phyloP scores from a whole-genome alignment of 2,113 vertebrate genomes.

The Clupea harengus region DNA sequence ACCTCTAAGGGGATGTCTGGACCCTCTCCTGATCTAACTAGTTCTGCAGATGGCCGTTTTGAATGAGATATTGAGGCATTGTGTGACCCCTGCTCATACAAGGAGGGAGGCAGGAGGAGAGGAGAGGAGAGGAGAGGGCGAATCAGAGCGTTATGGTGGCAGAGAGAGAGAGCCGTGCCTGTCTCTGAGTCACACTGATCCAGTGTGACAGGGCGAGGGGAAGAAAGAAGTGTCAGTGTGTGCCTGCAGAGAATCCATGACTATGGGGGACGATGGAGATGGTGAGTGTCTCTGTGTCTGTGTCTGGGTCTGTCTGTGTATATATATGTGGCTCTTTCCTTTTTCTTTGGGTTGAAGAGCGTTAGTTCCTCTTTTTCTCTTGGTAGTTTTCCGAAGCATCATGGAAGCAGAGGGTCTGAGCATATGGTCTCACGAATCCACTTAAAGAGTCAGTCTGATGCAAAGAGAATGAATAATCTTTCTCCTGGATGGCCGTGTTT shows the following conservation, averaged over 20 bases:
- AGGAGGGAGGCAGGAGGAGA: not conserved
- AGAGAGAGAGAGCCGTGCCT: slow-evolving; percentile 48
- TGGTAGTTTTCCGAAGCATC: slow-evolving; percentile 49
- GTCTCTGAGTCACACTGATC: slow-evolving; percentile 50
- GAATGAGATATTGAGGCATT: slow-evolving; percentile 1
- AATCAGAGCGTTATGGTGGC: slow-evolving; percentile 18
- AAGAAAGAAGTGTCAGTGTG: slow-evolving; percentile 35
- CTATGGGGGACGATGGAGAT: slow-evolving; percentile 54
- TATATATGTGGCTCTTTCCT: not conserved
- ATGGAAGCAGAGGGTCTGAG: not conserved
- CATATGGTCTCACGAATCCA: slow-evolving; percentile 7
- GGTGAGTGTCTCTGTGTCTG: slow-evolving; percentile 44
- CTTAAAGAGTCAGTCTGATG: slow-evolving; percentile 32
- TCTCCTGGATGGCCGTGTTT: not conserved
- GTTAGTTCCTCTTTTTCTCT: slow-evolving; percentile 58
- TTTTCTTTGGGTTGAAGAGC: slow-evolving; percentile 33
- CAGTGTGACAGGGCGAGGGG: slow-evolving; percentile 41
- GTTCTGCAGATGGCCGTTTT: slow-evolving; percentile 15
- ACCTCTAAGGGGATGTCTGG: not conserved
- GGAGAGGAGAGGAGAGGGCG: slow-evolving; percentile 8
- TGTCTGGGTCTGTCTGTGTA: not conserved
- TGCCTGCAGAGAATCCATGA: slow-evolving; percentile 53
- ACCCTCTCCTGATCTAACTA: not conserved
- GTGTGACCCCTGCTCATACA: not conserved
- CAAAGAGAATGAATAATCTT: not conserved